Evolutionary conservation across 2,113 vertebrate species (phyloP), one percentile per base, ranked within the genome.

Genomic region (Coturnix japonica): DNA sequence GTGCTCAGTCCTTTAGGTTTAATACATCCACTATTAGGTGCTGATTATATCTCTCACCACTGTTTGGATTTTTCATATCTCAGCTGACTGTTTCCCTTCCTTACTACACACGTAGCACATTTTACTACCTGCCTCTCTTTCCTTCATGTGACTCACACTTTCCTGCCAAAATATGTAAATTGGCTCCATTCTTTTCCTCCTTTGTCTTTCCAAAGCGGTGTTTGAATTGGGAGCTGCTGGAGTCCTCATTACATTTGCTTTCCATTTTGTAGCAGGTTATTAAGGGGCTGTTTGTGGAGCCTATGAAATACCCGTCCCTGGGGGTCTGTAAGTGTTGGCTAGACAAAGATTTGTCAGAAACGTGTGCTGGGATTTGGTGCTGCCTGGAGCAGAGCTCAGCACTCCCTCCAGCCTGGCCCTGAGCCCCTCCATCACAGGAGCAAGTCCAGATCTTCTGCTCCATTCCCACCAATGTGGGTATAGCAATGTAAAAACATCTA

Each of bases 401-500:
- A 28, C 46, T 81, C 51, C 51, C 51, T 28, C 51, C 51, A 53
- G 51, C 51, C 51, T 28, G 26, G 51, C 80, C 44, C 78, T 53
- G 51, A 53, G 51, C 51, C 51, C 51, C 51, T 53, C 51, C 26
- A 30, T 53, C 15, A 53, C 26, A 30, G 51, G 9, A 56, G 54
- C 17, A 7, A 17, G 30, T 11, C 53, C 30, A 56, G 30, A 17
- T 56, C 54, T 56, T 31, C 54, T 56, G 54, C 30, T 56, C 28
- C 30, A 56, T 56, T 19, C 30, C 28, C 54, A 56, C 54, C 54
- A 56, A 19, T 19, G 54, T 30, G 31, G 26, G 37, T 37, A 37
- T 37, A 37, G 37, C 37, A 37, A 87, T 90, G 96, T 93, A 92
- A 88, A 95, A 96, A 92, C 51, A 85, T 87, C 96, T 94, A 90